These are phyloP conservation scores for Tenebrio molitor DNA, from an alignment of 1,140 invertebrate species.

Conservation along the genomic window DNA sequence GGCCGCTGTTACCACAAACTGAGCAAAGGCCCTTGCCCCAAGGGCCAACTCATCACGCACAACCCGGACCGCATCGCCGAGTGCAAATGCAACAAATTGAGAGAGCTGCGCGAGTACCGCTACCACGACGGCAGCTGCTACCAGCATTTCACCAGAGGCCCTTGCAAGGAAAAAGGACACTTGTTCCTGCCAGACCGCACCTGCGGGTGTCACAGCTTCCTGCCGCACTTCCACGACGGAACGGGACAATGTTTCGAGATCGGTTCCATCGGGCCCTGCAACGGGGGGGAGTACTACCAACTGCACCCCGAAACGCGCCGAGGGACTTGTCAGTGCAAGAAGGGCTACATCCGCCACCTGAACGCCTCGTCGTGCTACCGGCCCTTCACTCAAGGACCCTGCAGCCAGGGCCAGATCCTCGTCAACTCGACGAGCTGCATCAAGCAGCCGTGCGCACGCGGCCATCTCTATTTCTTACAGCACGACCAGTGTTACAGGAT, in stretches of 20 bases:
- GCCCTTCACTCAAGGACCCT: conserved; percentile 82
- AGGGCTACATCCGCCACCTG: conserved; percentile 75
- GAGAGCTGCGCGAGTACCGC: conserved; percentile 67
- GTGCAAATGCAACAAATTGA: conserved; percentile 70
- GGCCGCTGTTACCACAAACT: conserved; percentile 78
- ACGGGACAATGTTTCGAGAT: conserved; percentile 81
- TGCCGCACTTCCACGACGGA: conserved; percentile 80
- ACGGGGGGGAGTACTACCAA: conserved; percentile 76
- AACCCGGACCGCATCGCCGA: conserved; percentile 71
- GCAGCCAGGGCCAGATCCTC: conserved; percentile 76
- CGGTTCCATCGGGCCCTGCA: conserved; percentile 81
- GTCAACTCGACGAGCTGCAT: conserved; percentile 73
- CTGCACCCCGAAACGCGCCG: conserved; percentile 66
- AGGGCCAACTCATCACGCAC: conserved; percentile 75
- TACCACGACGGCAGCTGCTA: conserved; percentile 77
- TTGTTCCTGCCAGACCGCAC: conserved; percentile 79
- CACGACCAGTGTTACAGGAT: conserved; percentile 81
- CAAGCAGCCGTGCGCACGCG: conserved; percentile 78
- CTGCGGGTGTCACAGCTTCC: conserved; percentile 77
- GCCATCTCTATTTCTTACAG: conserved; percentile 80
- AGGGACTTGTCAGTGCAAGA: conserved; percentile 78
- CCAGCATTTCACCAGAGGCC: conserved; percentile 82
- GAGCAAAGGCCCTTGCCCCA: conserved; percentile 80
- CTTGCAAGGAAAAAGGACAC: conserved; percentile 79
- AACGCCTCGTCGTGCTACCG: conserved; percentile 80